Conservation (phyloP, 2,888 invertebrate genomes). For the Prosapia bicincta region DNA sequence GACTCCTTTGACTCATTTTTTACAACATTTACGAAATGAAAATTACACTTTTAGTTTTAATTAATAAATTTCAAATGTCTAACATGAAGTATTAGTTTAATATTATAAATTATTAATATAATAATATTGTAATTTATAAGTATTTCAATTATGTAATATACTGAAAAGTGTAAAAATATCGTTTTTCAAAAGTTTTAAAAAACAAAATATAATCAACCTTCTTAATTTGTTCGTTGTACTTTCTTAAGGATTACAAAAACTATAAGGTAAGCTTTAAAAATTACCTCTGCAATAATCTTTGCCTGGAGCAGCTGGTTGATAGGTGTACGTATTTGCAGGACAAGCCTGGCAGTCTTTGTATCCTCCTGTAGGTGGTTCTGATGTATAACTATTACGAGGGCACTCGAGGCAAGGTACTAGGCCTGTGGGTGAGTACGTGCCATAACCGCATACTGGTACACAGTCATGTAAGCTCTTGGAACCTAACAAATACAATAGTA, state of each 20-base stretch:
- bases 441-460: constrained; percentile 92
- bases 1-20: no score
- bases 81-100: no score
- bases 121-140: no score
- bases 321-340: constrained; percentile 83
- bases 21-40: no score
- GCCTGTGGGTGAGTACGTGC: constrained; percentile 93
- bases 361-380: constrained; percentile 83
- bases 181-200: no score
- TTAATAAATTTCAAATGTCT: no score
- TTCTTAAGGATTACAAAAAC: neutral
- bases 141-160: neutral
- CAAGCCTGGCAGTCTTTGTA: constrained; percentile 94
- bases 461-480: constrained; percentile 84
- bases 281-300: constrained; percentile 69
- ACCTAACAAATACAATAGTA: no score
- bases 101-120: no score
- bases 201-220: no score
- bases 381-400: constrained; percentile 85
- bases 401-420: constrained; percentile 92
- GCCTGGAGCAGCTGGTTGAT: constrained; percentile 84
- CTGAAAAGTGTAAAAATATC: no score
- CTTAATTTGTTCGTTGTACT: neutral
- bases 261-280: neutral
- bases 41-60: no score